Base-by-base conservation (phyloP, 2,113 vertebrate species). In the Pelecanoides urinatrix region DNA sequence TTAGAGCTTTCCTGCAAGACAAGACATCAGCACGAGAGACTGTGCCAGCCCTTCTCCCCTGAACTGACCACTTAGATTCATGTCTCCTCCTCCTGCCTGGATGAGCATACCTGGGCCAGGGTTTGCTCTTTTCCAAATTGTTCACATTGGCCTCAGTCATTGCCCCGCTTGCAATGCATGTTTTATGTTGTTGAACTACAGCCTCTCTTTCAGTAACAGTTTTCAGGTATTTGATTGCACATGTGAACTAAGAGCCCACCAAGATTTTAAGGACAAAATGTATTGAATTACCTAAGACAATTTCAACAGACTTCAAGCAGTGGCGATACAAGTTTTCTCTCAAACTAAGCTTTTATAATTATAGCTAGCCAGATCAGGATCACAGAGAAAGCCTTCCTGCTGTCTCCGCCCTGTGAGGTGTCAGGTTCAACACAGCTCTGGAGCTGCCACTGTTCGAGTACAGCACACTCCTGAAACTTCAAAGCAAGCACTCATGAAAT, bases 21-120 rank as follows among this genome's bases (percentile, higher is more conserved):
- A 4, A 27, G 23, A 29, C 30, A 55, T 30, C 1, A 5, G 44
- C 45, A 53, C 0, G 0, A 52, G 29, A 36, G 56, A 23, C 44
- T 44, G 25, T 16, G 34, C 61, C 11, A 5, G 42, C 29, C 62
- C 49, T 58, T 67, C 38, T 79, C 5, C 40, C 53, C 53, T 49
- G 27, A 93, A 14, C 25, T 45, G 23, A 16, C n/a, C n/a, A 9
- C 50, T 70, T 18, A 7, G 20, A 27, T 2, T 66, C 34, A 2
- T 1, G 0, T 83, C 36, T 94, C 55, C 53, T 76, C 25, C 27
- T 49, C 13, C 61, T 72, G 29, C 53, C 63, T 44, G 45, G 30
- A 44, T 0, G 0, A 75, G 26, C 2, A 0, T 16, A 67, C 27
- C 29, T 30, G 49, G 38, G 45, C 36, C 29, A 66, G 49, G 23